phyloP scores from a whole-genome alignment of 1,140 invertebrate genomes.

The Drosophila leontia region DNA sequence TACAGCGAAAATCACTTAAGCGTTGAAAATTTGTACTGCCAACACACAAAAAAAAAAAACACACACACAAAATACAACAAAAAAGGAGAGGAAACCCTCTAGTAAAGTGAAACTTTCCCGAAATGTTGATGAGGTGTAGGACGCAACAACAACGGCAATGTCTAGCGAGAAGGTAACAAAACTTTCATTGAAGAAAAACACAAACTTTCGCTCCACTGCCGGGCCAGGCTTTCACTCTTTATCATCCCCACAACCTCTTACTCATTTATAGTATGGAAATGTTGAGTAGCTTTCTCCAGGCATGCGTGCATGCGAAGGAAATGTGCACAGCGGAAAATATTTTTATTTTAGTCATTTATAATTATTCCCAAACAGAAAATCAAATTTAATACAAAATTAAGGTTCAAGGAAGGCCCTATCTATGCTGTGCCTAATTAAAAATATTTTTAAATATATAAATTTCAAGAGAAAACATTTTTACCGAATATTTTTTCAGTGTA shows the following conservation, averaged over 20 bases:
- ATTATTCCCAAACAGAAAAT: too few species aligned
- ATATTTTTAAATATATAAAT: neutral
- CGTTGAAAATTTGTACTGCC: slow-evolving; percentile 57
- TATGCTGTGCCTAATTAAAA: neutral
- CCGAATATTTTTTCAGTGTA: neutral
- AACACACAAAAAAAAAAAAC: slow-evolving; percentile 34
- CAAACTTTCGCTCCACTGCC: slow-evolving; percentile 57
- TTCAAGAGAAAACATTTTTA: neutral
- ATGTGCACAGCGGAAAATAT: slow-evolving; percentile 2
- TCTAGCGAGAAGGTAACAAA: slow-evolving; percentile 59
- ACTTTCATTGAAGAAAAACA: slow-evolving; percentile 71
- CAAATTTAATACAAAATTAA: neutral
- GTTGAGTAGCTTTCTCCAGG: slow-evolving; percentile 48
- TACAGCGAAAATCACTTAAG: slow-evolving; percentile 79
- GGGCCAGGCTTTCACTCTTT: slow-evolving; percentile 41
- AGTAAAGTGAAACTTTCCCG: slow-evolving; percentile 39
- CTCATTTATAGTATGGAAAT: slow-evolving; percentile 45
- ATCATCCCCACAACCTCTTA: slow-evolving; percentile 26
- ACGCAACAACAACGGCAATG: slow-evolving; percentile 32
- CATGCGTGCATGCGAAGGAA: slow-evolving; percentile 13
- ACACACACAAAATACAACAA: slow-evolving; percentile 10
- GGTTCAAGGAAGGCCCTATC: accelerated
- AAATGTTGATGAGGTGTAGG: slow-evolving; percentile 67
- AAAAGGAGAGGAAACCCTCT: slow-evolving; percentile 22
- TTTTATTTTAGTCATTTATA: too few species aligned